A percentile compares a stretch with the other conserved stretches of the same genome.
These are phyloP conservation scores for Eptesicus fuscus DNA, from an alignment of 2,113 vertebrate species.

Conservation along the genomic window DNA sequence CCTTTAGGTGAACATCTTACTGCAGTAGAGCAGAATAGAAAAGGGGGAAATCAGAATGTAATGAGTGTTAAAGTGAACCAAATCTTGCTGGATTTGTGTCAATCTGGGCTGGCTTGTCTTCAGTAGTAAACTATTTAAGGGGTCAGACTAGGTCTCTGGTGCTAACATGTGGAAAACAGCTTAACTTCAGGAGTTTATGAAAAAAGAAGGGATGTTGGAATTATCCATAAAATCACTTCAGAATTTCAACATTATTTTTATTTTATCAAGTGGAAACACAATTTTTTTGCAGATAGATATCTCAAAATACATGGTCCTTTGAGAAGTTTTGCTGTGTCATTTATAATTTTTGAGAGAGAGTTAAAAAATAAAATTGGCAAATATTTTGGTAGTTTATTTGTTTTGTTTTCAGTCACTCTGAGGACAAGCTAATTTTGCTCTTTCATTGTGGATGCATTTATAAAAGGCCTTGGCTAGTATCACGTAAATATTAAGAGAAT, in stretches of 20 bases:
- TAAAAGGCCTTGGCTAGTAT: background rate
- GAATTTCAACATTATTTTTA: background rate
- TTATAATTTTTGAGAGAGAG: slow-evolving; percentile 9
- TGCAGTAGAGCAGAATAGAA: background rate
- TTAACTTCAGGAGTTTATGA: background rate
- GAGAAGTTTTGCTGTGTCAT: background rate
- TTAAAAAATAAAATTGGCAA: background rate
- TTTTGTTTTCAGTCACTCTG: background rate
- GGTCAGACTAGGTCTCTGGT: background rate
- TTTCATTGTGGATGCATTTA: background rate
- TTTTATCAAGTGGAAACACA: background rate
- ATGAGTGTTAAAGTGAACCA: background rate
- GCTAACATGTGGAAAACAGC: background rate
- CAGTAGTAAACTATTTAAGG: background rate
- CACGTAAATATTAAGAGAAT: background rate
- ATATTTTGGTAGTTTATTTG: background rate
- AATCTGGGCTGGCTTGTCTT: background rate
- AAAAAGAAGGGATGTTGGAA: background rate
- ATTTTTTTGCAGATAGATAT: background rate
- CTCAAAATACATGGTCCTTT: slow-evolving; percentile 3
- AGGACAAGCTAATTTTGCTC: background rate
- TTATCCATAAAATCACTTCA: background rate
- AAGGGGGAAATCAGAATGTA: background rate
- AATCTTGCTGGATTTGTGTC: background rate
- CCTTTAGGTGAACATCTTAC: background rate